Evolutionary conservation across 37 sponge, comb jelly and placozoan genomes (phyloP), one percentile per base, ranked within the genome.

Genomic region (Theonella swinhoei): DNA sequence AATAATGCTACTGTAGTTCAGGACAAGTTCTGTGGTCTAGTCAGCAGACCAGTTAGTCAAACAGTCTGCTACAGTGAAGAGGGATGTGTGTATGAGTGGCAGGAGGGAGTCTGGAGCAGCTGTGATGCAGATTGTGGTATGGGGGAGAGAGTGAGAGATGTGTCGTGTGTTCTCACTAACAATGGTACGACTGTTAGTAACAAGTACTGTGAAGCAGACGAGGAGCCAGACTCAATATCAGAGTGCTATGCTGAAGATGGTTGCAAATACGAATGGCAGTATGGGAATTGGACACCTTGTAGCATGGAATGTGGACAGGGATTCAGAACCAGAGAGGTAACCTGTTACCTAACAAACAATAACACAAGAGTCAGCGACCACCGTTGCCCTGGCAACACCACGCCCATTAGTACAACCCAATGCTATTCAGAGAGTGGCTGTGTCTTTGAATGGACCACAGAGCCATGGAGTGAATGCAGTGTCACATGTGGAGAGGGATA

Each of bases 81-180:
- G 42, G 34, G 37, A 1, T 81, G 82, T 61, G 25, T 24, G 28
- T 81, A 62, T 28, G 64, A 72, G 7, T 81, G 82, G 82, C 38
- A 14, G 7, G 0, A 8, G 30, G 41, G 41, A 26, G 82, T 60
- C 35, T 81, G 82, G 82, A 63, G 64, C 3, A 34, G 3, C 28
- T 80, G 80, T 69, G 72, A 70, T 34, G 40, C 41, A 20, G 39
- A 54, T n/a, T 81, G 82, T 81, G 82, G 82, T 9, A 73, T 47
- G 23, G 82, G 82, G 62, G 14, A 36, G 30, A 4, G 63, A 59
- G 2, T 40, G 42, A 72, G 83, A 59, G 65, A 63, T 28, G 74
- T 73, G 14, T 47, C 54, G 11, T 47, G 54, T 47, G 54, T 47
- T 14, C 54, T 47, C 54, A 47, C 54, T 17, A 47, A 47, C 54